Percentiles rank a stretch among this genome's conserved stretches.
phyloP scores from a whole-genome alignment of 2,888 invertebrate species.

The Oeneis ivallda region DNA sequence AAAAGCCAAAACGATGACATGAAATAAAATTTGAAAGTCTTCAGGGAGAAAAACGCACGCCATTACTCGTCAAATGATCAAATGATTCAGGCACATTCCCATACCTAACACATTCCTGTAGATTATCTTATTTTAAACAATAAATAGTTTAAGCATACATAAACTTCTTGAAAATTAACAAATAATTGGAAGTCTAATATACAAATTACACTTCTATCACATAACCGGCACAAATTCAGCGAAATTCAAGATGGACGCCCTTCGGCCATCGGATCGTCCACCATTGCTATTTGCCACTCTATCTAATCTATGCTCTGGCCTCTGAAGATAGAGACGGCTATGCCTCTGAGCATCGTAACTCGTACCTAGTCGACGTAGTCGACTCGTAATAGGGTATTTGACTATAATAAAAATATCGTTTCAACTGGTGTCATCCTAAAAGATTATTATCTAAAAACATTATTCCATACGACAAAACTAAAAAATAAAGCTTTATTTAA shows the following conservation, averaged over 20 bases:
- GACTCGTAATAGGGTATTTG: too few species aligned
- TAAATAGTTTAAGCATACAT: conserved; percentile 73
- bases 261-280: conserved; percentile 77
- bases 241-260: conserved; percentile 91
- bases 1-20: conserved; percentile 63
- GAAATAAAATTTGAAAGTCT: conserved; percentile 79
- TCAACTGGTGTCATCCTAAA: too few species aligned
- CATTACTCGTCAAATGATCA: conserved; percentile 83
- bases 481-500: too few species aligned
- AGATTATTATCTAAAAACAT: too few species aligned
- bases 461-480: too few species aligned
- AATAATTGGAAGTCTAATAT: conserved; percentile 70
- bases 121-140: conserved; percentile 81
- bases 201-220: conserved; percentile 80
- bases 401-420: too few species aligned
- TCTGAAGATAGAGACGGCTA: too few species aligned
- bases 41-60: conserved; percentile 84
- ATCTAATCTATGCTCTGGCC: too few species aligned
- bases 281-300: conserved; percentile 37
- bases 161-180: conserved; percentile 75
- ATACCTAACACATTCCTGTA: conserved; percentile 89
- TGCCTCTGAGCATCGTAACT: too few species aligned
- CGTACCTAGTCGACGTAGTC: too few species aligned
- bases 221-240: conserved; percentile 88
- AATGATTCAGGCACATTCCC: conserved; percentile 72